Percentiles rank a stretch among this genome's conserved stretches.
phyloP scores from a whole-genome alignment of 2,113 vertebrate species.

The Pachypanchax playfairii region DNA sequence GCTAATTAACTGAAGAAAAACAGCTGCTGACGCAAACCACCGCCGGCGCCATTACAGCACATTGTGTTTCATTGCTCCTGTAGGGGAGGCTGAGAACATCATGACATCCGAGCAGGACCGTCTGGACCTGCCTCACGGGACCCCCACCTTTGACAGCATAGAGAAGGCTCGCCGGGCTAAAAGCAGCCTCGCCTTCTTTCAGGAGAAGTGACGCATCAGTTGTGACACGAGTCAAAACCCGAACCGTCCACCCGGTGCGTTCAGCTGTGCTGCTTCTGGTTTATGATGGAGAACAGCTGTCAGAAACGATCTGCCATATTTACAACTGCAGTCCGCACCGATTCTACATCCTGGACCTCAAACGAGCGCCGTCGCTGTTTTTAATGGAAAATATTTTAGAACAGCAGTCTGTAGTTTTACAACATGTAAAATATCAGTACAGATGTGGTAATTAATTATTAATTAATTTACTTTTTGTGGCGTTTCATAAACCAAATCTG shows the following conservation, averaged over 20 bases:
- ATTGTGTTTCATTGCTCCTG: slow-evolving; percentile 3
- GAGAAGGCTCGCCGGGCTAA: slow-evolving; percentile 86
- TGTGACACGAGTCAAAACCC: neutral
- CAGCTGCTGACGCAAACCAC: neutral
- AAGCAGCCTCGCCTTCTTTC: slow-evolving; percentile 71
- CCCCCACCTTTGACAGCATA: slow-evolving; percentile 83
- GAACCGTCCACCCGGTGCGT: slow-evolving; percentile 4
- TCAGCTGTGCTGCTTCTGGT: slow-evolving; percentile 14
- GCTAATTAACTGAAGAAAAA: neutral
- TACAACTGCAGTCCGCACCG: slow-evolving; percentile 26
- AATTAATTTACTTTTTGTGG: neutral
- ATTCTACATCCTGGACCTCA: slow-evolving; percentile 3
- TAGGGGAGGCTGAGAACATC: slow-evolving; percentile 87
- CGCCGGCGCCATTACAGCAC: neutral
- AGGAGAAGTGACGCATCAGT: slow-evolving; percentile 79
- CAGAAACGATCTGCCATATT: neutral
- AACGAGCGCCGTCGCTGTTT: neutral
- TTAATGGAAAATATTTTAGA: neutral
- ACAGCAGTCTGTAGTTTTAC: neutral
- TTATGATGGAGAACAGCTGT: neutral
- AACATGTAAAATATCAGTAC: neutral
- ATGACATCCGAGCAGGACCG: slow-evolving; percentile 75
- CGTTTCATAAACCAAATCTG: neutral
- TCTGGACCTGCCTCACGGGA: slow-evolving; percentile 82
- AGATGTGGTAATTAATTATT: neutral